Percentiles rank a stretch among this genome's conserved stretches.
Conservation (phyloP, 2,113 vertebrate genomes). For the Bujurquina vittata region DNA sequence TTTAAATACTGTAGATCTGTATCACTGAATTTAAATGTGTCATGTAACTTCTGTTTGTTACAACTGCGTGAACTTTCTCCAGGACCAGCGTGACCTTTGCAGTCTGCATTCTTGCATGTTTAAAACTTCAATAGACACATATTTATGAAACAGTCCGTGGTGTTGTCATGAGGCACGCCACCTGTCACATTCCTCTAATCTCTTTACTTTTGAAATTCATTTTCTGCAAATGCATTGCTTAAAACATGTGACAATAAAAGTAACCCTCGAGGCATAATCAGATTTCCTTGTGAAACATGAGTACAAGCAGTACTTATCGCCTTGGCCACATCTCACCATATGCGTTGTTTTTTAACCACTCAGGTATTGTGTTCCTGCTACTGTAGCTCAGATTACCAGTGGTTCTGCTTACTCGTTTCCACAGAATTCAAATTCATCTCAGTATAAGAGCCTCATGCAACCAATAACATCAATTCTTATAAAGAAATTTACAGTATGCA, state of each 20-base stretch:
- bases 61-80: neutral
- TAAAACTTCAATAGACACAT: constrained; percentile 49
- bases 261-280: neutral
- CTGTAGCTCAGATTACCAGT: constrained; percentile 49
- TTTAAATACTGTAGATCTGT: rapidly evolving
- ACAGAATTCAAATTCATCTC: neutral
- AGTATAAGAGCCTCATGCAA: neutral
- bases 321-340: constrained; percentile 19
- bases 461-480: neutral
- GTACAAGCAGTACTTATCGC: constrained; percentile 17
- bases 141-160: constrained; percentile 59
- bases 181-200: neutral
- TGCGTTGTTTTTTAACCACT: neutral
- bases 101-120: neutral
- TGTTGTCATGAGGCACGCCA: neutral
- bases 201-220: neutral
- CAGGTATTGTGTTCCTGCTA: constrained; percentile 25
- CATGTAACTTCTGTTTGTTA: neutral
- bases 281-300: constrained; percentile 1
- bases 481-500: neutral
- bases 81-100: constrained; percentile 19
- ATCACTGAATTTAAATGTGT: neutral
- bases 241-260: rapidly evolving
- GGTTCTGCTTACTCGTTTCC: constrained; percentile 13
- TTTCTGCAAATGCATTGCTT: neutral